phyloP scores from a whole-genome alignment of 2,113 vertebrate species.

The Urocitellus parryii region DNA sequence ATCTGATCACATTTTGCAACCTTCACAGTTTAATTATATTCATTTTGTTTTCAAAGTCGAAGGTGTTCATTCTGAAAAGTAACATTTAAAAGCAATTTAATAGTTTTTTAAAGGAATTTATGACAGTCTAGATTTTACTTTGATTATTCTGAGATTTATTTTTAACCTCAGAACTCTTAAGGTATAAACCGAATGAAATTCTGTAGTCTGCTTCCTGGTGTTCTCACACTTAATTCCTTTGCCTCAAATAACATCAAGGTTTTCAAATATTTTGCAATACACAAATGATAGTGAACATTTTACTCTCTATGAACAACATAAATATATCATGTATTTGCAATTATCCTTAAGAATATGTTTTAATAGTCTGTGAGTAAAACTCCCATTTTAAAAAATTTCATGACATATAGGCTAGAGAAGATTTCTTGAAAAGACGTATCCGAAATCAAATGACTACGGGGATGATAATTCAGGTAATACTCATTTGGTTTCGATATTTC shows the following conservation, averaged over 20 bases:
- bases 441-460: conserved; percentile 62
- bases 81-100: neutral
- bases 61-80: neutral
- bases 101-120: neutral
- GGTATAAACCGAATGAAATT: neutral
- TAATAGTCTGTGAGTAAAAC: neutral
- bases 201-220: neutral
- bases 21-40: neutral
- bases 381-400: neutral
- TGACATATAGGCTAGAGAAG: conserved; percentile 74
- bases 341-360: neutral
- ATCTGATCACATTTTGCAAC: neutral
- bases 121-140: neutral
- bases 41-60: conserved; percentile 26
- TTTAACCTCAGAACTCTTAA: neutral
- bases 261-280: neutral
- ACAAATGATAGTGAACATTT: neutral
- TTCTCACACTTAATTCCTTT: neutral
- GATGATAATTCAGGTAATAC: conserved; percentile 82
- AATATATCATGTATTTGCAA: conserved; percentile 5
- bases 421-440: conserved; percentile 80
- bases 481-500: conserved; percentile 62
- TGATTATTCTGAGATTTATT: neutral
- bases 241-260: neutral
- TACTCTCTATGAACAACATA: neutral